A percentile compares a stretch with the other conserved stretches of the same genome.
Evolutionary conservation across 2,797 vertebrate genomes (phyloP).

Genomic region (Hemibagrus guttatus): DNA sequence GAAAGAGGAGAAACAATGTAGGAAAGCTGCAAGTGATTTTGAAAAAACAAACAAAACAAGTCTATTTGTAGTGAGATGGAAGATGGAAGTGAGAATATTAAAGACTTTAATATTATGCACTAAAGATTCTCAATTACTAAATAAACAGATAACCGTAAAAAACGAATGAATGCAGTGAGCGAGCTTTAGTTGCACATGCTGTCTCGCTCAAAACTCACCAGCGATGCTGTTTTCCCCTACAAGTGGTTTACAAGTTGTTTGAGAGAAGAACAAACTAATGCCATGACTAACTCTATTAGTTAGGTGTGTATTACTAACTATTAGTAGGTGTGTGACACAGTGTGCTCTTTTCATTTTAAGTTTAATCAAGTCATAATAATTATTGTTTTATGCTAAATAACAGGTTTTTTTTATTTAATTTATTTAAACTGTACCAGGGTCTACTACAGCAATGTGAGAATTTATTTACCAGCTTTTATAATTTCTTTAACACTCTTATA

Average conservation of each 20-base stretch:
- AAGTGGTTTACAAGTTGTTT: neutral
- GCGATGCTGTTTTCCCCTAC: neutral
- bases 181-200: neutral
- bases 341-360: neutral
- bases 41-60: neutral
- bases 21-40: neutral
- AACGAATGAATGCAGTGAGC: neutral
- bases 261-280: neutral
- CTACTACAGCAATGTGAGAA: neutral
- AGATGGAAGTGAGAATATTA: too few species aligned
- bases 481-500: too few species aligned
- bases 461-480: neutral
- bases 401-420: neutral
- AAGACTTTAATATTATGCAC: neutral
- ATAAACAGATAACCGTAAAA: too few species aligned
- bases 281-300: neutral
- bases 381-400: neutral
- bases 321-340: neutral
- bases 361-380: neutral
- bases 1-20: neutral
- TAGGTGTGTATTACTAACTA: neutral
- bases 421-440: too few species aligned
- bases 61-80: neutral
- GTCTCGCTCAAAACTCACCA: too few species aligned
- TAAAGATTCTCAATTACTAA: neutral